These are phyloP conservation scores for Procambarus virginalis DNA, from an alignment of 1,140 invertebrate species.

Conservation along the genomic window DNA sequence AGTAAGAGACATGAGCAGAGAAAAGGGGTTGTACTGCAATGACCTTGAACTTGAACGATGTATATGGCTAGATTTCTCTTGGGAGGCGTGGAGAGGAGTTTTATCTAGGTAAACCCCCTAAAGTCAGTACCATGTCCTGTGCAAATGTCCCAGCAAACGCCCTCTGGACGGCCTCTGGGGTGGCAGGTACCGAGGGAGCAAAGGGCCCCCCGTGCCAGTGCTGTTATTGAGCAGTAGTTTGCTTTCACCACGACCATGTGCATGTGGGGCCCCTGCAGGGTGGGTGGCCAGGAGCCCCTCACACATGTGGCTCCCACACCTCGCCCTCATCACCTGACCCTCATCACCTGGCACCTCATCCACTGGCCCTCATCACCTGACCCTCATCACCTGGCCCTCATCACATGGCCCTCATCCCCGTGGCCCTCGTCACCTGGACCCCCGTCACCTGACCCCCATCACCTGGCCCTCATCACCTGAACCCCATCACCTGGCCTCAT, in stretches of 20 bases:
- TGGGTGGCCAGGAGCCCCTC: neutral
- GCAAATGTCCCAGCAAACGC: too few relatives aligned
- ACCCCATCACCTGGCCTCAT: too few relatives aligned
- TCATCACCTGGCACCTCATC: too few relatives aligned
- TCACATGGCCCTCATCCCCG: too few relatives aligned
- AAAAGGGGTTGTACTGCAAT: neutral
- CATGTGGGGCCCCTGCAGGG: constrained; percentile 11
- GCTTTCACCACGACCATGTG: constrained; percentile 40
- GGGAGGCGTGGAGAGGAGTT: neutral
- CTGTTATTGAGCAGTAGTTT: neutral
- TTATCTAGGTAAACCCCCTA: neutral
- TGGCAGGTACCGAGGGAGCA: too few relatives aligned
- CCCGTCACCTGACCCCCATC: too few relatives aligned
- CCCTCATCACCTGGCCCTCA: too few relatives aligned
- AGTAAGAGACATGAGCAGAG: neutral
- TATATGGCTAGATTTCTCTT: constrained; percentile 24
- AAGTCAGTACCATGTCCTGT: neutral
- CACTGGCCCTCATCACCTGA: too few relatives aligned
- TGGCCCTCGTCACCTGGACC: too few relatives aligned
- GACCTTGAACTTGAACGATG: constrained; percentile 68
- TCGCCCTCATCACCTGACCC: too few relatives aligned
- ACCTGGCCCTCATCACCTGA: too few relatives aligned
- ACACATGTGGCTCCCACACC: neutral
- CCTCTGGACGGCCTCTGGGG: too few relatives aligned
- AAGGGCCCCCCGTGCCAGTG: neutral